Percentiles rank a stretch among this genome's conserved stretches.
These are phyloP conservation scores for Capra hircus DNA, from an alignment of 2,113 vertebrate genomes.

Conservation along the genomic window DNA sequence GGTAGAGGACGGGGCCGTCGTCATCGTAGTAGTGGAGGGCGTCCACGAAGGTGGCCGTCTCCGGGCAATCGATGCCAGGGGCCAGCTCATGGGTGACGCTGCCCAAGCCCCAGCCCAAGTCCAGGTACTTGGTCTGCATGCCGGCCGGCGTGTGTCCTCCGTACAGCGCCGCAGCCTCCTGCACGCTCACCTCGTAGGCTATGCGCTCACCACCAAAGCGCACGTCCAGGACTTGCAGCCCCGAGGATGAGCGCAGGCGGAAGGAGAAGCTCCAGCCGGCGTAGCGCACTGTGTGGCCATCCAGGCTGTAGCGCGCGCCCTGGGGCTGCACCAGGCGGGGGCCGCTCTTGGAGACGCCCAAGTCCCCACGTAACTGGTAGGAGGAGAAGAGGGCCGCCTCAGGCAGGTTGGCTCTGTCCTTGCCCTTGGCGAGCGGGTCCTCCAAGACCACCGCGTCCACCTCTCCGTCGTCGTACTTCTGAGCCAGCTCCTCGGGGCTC, in stretches of 20 bases:
- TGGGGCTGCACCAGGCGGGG: constrained; percentile 87
- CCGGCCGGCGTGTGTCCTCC: constrained; percentile 87
- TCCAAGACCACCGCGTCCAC: constrained; percentile 76
- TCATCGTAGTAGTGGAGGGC: constrained; percentile 86
- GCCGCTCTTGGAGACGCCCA: constrained; percentile 63
- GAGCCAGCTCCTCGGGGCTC: constrained; percentile 82
- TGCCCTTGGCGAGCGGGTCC: accelerated
- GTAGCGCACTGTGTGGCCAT: constrained; percentile 85
- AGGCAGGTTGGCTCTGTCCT: neutral
- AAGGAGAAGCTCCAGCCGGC: constrained; percentile 91
- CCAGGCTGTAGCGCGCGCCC: constrained; percentile 83
- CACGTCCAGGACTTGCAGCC: constrained; percentile 90
- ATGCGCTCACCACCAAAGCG: constrained; percentile 87
- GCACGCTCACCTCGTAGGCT: constrained; percentile 92
- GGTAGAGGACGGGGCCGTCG: constrained; percentile 82
- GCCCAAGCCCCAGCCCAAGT: constrained; percentile 91
- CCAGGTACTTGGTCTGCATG: constrained; percentile 94
- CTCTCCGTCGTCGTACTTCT: constrained; percentile 75
- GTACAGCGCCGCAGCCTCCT: constrained; percentile 92
- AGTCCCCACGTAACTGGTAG: constrained; percentile 83
- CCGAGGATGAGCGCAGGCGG: constrained; percentile 86
- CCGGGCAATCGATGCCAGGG: constrained; percentile 90
- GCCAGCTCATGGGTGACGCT: constrained; percentile 85
- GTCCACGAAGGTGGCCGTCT: constrained; percentile 86
- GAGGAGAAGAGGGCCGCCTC: constrained; percentile 83